Evolutionary conservation across 2,113 vertebrate genomes (phyloP), one percentile per base, ranked within the genome.

Genomic region (Taurulus bubalis): DNA sequence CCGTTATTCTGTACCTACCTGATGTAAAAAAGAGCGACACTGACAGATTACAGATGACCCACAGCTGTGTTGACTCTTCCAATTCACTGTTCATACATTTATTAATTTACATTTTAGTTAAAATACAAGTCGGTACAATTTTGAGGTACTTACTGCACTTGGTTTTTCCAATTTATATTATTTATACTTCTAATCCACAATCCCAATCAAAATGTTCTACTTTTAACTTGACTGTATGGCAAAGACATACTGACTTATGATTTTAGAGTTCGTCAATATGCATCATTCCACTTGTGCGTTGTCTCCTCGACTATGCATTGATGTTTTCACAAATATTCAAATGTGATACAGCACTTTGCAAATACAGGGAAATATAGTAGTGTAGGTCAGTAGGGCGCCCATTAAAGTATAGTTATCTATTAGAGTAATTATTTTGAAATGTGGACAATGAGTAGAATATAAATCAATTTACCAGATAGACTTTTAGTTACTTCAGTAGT

Each of bases 51-150:
- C 32, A 55, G 51, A 62, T 73, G 32, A 58, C 66, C 6, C 66
- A 79, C 77, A 89, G 84, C 79, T 83, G 76, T 67, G 38, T 67
- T 70, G 12, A 24, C 49, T 38, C 24, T 28, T n/a, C 53, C 9
- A 26, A 11, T 30, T 58, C 32, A 60, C 32, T 42, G 18, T 9
- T 26, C 12, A 40, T 1, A 34, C 14, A 47, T 28, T 4, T 22
- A 72, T 4, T 22, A 72, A 59, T 45, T 58, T 15, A 30, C 24
- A 28, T 5, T 14, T 58, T 32, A 32, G 30, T 32, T 34, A 34
- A 34, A 34, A 34, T 32, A 32, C 30, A 26, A 59, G n/a, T n/a
- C n/a, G n/a, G 26, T 36, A 22, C 28, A 32, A 30, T 59, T 32
- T 59, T 59, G 22, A 55, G n/a, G 53, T 28, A 60, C 6, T 9